These are phyloP conservation scores for Schrankia costaestrigalis DNA, from an alignment of 2,888 invertebrate genomes.

Conservation along the genomic window DNA sequence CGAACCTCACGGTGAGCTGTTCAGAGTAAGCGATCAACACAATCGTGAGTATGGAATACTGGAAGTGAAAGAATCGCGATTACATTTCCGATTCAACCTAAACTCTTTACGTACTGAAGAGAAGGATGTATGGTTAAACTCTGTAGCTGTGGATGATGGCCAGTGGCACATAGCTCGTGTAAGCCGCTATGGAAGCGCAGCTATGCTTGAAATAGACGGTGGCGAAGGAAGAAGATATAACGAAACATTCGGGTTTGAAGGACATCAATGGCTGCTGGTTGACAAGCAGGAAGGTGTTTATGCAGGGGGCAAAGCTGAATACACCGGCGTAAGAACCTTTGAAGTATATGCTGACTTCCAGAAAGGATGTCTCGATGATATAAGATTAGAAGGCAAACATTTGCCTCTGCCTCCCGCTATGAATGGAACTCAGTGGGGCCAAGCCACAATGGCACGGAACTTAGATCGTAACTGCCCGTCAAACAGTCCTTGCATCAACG, in stretches of 20 bases:
- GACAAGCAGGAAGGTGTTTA: conserved; percentile 97
- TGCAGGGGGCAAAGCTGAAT: conserved; percentile 97
- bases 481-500: conserved; percentile 96
- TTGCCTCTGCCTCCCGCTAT: conserved; percentile 96
- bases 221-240: conserved; percentile 97
- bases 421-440: conserved; percentile 97
- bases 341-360: conserved; percentile 97
- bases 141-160: conserved; percentile 95
- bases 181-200: conserved; percentile 94
- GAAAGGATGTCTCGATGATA: conserved; percentile 88
- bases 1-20: conserved; percentile 95
- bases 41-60: conserved; percentile 96
- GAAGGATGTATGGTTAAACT: conserved; percentile 93
- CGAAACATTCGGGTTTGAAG: conserved; percentile 93
- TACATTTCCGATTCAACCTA: conserved; percentile 95
- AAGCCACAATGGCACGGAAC: conserved; percentile 96
- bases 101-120: conserved; percentile 95
- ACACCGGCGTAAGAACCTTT: conserved; percentile 95
- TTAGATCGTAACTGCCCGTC: conserved; percentile 96
- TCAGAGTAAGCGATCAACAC: conserved; percentile 96
- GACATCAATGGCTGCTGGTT: conserved; percentile 95
- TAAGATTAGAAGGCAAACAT: conserved; percentile 95
- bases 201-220: conserved; percentile 95
- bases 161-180: conserved; percentile 98
- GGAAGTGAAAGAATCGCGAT: conserved; percentile 92